Evolutionary conservation across 2,888 invertebrate genomes (phyloP), one percentile per base, ranked within the genome.

Genomic region (Pteria penguin): DNA sequence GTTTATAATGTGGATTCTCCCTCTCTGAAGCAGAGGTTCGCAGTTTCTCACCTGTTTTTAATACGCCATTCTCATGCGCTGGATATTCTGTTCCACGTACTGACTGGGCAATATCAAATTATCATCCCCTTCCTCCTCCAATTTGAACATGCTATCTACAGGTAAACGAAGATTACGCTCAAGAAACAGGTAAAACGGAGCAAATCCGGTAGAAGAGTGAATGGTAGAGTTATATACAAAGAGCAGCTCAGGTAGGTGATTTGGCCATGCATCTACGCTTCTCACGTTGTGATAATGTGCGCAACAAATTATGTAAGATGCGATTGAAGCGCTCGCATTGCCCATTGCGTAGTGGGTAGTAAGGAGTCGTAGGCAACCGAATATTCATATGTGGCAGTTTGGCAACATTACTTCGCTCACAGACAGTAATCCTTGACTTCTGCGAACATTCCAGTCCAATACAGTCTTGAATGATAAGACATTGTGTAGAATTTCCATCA

Each of bases 311-410:
- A 31, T 81, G 81, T 4, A 84, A 29, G 0, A 81, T 81, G 1
- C 81, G 14, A 68, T 84, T 82, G 60, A 86, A 84, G 5, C 82
- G 31, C 72, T 86, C 80, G 60, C 82, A 82, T 22, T 82, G n/a
- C n/a, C n/a, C n/a, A n/a, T n/a, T n/a, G n/a, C n/a, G n/a, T n/a
- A n/a, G n/a, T n/a, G n/a, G 83, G n/a, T n/a, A n/a, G n/a, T n/a
- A n/a, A n/a, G n/a, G 61, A 14, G 62, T 72, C 61, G 66, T 62
- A 14, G 73, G 55, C 27, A 45, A 52, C 18, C 24, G 33, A 4
- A 75, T 45, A 24, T 61, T 52, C 3, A 27, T 32, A 14, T 22
- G 29, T 1, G 72, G 76, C 54, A 72, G 58, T 32, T 76, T 72
- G 3, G 71, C 45, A 4, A 72, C 58, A 32, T 65, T 66, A 36